These are phyloP conservation scores for Trachelipus rathkii DNA, from an alignment of 1,140 invertebrate genomes.

Conservation along the genomic window DNA sequence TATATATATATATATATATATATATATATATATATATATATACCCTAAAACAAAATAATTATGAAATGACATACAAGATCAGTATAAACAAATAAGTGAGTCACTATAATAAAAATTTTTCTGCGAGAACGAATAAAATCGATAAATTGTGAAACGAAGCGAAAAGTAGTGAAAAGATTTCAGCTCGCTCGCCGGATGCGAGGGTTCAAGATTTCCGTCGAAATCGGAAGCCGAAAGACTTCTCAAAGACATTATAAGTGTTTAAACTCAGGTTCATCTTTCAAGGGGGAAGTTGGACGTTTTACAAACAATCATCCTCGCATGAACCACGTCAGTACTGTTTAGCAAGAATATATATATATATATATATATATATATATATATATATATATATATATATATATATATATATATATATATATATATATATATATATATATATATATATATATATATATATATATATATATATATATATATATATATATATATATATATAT, in stretches of 20 bases:
- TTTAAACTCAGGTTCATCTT: conserved; percentile 1
- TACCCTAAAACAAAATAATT: too few species aligned
- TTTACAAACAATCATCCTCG: too few species aligned
- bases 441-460: conserved; percentile 1
- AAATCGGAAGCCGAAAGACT: not conserved
- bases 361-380: not conserved
- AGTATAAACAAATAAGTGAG: too few species aligned
- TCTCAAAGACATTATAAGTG: conserved; percentile 8
- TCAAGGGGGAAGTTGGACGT: not conserved
- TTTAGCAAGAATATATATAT: too few species aligned
- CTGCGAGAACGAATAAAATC: too few species aligned
- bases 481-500: not conserved
- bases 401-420: conserved; percentile 6
- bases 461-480: not conserved
- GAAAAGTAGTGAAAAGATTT: too few species aligned
- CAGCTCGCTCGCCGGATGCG: too few species aligned
- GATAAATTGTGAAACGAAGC: too few species aligned
- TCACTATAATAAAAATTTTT: too few species aligned
- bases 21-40: not conserved
- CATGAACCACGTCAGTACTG: too few species aligned
- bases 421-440: conserved; percentile 12
- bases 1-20: conserved; percentile 14
- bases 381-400: conserved; percentile 15
- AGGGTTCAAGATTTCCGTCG: not conserved
- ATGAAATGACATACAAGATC: too few species aligned